These are phyloP conservation scores for Solen grandis DNA, from an alignment of 1,140 invertebrate genomes.

Conservation along the genomic window DNA sequence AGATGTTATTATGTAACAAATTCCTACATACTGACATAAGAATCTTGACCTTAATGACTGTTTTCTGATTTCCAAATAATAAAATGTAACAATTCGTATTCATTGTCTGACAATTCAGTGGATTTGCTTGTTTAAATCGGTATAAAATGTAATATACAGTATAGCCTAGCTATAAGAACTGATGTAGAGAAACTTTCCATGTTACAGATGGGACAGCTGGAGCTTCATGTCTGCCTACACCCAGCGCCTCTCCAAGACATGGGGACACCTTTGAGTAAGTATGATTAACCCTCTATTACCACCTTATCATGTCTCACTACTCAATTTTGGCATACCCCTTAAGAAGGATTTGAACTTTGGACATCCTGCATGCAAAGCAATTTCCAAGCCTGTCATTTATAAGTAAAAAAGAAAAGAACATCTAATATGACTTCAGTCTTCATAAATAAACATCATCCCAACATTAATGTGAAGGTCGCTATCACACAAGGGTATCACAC, in stretches of 20 bases:
- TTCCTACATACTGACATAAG: background rate
- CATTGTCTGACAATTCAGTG: background rate
- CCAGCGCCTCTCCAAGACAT: slow-evolving; percentile 32
- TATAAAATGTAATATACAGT: background rate
- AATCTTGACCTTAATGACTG: background rate
- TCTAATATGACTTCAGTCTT: no score
- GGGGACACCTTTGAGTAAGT: slow-evolving; percentile 50
- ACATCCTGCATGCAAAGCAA: no score
- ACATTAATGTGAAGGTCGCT: no score
- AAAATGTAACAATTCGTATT: no score
- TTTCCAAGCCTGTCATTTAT: no score
- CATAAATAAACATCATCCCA: no score
- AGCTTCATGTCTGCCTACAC: slow-evolving; percentile 42
- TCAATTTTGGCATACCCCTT: background rate
- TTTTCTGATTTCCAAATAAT: no score
- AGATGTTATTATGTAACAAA: background rate
- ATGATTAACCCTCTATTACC: no score
- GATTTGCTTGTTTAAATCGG: background rate
- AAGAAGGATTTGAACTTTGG: no score
- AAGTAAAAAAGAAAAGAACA: no score
- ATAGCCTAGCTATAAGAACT: no score
- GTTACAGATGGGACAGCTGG: slow-evolving; percentile 34
- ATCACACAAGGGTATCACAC: no score
- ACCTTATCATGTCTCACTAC: background rate
- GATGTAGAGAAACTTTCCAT: background rate